Evolutionary conservation across 2,113 vertebrate species (phyloP).

Genomic region (Chionis minor): DNA sequence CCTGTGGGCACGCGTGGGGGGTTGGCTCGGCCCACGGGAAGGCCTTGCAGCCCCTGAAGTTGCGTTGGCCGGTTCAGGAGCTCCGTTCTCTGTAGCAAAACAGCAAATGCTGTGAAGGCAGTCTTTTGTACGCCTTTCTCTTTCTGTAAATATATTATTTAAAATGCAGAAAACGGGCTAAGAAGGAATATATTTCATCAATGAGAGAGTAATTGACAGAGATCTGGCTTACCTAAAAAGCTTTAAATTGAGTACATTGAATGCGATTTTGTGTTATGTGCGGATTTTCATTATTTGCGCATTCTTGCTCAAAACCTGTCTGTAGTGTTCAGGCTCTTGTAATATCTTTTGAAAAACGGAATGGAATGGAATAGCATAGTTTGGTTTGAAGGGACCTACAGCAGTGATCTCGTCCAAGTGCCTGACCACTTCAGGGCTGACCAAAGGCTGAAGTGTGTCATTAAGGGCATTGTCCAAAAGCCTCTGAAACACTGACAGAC

Average conservation of each 20-base stretch:
- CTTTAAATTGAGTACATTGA: not conserved
- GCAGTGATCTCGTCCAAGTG: rapidly evolving
- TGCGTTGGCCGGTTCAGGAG: not conserved
- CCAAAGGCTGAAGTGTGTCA: rapidly evolving
- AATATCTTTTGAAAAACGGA: not conserved
- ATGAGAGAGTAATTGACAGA: not conserved
- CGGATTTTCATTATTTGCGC: not conserved
- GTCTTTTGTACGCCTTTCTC: not conserved
- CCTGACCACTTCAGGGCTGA: rapidly evolving
- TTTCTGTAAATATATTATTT: not conserved
- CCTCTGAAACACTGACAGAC: too few relatives aligned
- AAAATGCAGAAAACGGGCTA: not conserved
- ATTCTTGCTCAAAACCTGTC: not conserved
- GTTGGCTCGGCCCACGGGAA: not conserved
- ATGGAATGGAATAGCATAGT: not conserved
- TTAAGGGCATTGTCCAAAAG: not conserved
- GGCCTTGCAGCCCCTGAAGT: not conserved
- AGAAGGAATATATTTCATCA: not conserved
- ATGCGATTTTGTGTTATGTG: not conserved
- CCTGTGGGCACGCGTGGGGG: not conserved
- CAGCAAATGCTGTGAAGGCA: not conserved
- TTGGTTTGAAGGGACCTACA: not conserved
- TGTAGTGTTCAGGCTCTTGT: not conserved
- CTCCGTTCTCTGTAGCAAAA: not conserved
- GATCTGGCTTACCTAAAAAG: not conserved